Percentiles rank a stretch among this genome's conserved stretches.
These are phyloP conservation scores for Thunnus thynnus DNA, from an alignment of 2,113 vertebrate species.

Conservation along the genomic window DNA sequence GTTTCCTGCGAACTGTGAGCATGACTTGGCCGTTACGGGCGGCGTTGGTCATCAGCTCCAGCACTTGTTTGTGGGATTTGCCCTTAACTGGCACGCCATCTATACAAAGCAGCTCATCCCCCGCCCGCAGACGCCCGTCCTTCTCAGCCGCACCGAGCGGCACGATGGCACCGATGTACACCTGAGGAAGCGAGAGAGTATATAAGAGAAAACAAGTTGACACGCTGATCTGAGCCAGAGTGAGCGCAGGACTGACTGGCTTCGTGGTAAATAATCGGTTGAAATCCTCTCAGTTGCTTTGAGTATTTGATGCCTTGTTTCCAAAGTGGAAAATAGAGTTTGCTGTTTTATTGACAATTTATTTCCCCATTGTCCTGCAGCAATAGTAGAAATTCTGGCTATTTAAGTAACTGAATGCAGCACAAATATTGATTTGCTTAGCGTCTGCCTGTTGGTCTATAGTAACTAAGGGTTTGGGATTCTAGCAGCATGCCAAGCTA, in stretches of 20 bases:
- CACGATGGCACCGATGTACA: constrained; percentile 98
- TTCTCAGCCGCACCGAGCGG: constrained; percentile 95
- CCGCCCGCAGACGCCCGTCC: constrained; percentile 94
- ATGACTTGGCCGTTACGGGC: constrained; percentile 97
- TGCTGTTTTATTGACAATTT: neutral
- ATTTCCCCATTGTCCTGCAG: neutral
- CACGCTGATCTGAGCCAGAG: neutral
- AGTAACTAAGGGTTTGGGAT: neutral
- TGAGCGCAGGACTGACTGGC: neutral
- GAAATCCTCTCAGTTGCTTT: constrained; percentile 18
- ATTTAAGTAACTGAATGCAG: neutral
- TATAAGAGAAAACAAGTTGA: neutral
- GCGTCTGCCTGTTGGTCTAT: neutral
- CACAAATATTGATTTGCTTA: neutral
- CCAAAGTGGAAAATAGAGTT: neutral
- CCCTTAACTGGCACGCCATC: constrained; percentile 94
- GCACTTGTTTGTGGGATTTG: constrained; percentile 96
- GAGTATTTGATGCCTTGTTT: neutral
- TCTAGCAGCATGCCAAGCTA: neutral
- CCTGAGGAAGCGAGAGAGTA: constrained; percentile 82
- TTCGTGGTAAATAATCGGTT: neutral
- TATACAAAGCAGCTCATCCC: constrained; percentile 96
- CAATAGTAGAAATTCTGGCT: neutral
- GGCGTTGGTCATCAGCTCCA: constrained; percentile 97
- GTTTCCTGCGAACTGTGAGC: constrained; percentile 93